phyloP scores from a whole-genome alignment of 2,888 invertebrate species.

The Hydraecia micacea region DNA sequence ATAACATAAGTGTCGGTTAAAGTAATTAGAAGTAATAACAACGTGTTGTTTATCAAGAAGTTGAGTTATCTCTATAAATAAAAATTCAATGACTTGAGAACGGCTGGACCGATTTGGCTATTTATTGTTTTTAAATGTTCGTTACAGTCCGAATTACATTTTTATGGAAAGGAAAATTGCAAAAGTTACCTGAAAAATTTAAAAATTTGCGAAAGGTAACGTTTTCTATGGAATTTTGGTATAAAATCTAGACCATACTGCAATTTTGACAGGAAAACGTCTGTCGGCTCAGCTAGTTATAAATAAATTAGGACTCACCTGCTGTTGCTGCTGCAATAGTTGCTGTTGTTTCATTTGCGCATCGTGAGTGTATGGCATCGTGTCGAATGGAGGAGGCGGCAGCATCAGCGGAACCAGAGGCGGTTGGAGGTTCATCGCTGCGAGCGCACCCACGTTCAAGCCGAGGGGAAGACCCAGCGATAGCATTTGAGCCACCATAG shows the following conservation, averaged over 20 bases:
- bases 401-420: conserved; percentile 97
- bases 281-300: background rate
- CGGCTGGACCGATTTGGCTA: background rate
- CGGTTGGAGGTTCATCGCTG: conserved; percentile 98
- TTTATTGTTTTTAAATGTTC: background rate
- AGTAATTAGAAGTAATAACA: conserved; percentile 4
- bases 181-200: background rate
- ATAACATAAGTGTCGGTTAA: conserved; percentile 18
- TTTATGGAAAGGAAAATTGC: background rate
- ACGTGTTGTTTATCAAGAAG: background rate
- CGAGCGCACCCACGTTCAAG: conserved; percentile 94
- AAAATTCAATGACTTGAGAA: background rate
- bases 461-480: conserved; percentile 95
- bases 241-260: background rate
- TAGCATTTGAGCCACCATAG: conserved; percentile 97
- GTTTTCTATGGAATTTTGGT: background rate
- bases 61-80: background rate
- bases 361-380: conserved; percentile 90
- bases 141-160: background rate
- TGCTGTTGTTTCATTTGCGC: conserved; percentile 93
- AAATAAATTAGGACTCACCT: conserved; percentile 85
- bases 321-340: conserved; percentile 92
- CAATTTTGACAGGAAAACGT: background rate
- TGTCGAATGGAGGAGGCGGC: conserved; percentile 95
- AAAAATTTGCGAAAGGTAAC: background rate